Conservation (phyloP, 2,888 invertebrate species). For the Thalpophila matura region DNA sequence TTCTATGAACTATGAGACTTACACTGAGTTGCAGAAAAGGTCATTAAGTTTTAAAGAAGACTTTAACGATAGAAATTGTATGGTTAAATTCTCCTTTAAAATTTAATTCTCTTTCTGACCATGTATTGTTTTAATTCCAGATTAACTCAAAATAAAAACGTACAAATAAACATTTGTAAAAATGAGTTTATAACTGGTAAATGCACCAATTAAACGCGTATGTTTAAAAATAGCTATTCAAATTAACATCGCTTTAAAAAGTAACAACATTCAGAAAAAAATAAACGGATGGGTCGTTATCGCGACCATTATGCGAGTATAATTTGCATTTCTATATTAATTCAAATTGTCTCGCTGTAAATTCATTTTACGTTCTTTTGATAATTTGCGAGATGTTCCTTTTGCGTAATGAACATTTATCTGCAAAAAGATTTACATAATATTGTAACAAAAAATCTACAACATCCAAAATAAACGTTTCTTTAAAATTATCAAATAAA, state of each 20-base stretch:
- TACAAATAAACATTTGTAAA: too few species aligned
- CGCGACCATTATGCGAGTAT: conserved; percentile 69
- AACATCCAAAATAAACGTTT: not conserved
- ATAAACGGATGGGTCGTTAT: conserved; percentile 62
- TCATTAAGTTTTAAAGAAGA: too few species aligned
- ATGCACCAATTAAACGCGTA: conserved; percentile 7
- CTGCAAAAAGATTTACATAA: conserved; percentile 29
- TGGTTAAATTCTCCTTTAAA: too few species aligned
- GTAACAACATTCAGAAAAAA: conserved; percentile 45
- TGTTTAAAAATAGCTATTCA: conserved; percentile 22
- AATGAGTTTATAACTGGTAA: conserved; percentile 6
- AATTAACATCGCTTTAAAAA: conserved; percentile 43
- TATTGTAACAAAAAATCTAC: conserved; percentile 5
- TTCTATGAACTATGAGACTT: too few species aligned
- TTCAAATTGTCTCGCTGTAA: conserved; percentile 57
- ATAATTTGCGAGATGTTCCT: conserved; percentile 53
- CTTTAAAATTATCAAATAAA: not conserved
- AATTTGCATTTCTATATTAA: conserved; percentile 67
- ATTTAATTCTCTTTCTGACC: too few species aligned
- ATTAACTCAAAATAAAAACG: too few species aligned
- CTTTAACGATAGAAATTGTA: too few species aligned
- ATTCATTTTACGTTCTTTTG: conserved; percentile 56
- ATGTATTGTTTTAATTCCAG: too few species aligned
- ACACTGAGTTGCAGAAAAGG: too few species aligned
- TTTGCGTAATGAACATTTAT: conserved; percentile 46